These are phyloP conservation scores for Ganaspis sp. DNA, from an alignment of 1,140 invertebrate genomes.

Conservation along the genomic window DNA sequence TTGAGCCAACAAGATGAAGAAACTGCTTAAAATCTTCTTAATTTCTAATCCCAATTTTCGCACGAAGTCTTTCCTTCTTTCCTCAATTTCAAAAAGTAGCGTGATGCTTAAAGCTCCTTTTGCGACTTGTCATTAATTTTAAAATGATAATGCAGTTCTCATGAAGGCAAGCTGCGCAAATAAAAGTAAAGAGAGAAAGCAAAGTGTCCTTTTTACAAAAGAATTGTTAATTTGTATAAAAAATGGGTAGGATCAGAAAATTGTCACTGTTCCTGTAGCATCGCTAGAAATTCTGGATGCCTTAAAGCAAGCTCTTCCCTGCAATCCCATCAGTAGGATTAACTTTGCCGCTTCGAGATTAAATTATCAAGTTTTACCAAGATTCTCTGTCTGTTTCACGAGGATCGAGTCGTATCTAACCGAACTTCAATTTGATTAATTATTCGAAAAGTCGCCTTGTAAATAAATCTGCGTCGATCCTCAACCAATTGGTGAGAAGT, in stretches of 20 bases:
- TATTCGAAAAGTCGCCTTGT: conserved; percentile 50
- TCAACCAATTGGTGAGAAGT: not conserved
- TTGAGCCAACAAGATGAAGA: not conserved
- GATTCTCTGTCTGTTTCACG: conserved; percentile 29
- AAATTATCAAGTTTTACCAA: conserved; percentile 54
- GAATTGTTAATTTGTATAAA: not conserved
- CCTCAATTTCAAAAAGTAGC: too few species aligned
- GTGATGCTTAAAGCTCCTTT: too few species aligned
- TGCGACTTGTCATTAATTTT: not conserved
- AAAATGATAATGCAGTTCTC: too few species aligned
- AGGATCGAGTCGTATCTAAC: conserved; percentile 29
- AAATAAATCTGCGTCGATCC: conserved; percentile 43
- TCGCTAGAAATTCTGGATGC: not conserved
- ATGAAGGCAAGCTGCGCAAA: too few species aligned
- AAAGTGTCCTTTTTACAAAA: not conserved
- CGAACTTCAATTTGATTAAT: conserved; percentile 53
- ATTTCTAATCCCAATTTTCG: not conserved
- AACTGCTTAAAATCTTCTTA: not conserved
- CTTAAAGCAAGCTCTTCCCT: too few species aligned
- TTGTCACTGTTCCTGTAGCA: not conserved
- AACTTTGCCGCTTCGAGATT: conserved; percentile 47
- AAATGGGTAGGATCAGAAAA: not conserved
- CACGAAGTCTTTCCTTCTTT: not conserved
- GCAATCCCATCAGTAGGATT: conserved; percentile 38
- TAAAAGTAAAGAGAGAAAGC: not conserved